Evolutionary conservation across 2,113 vertebrate genomes (phyloP).

Genomic region (Corythornis vintsioides): DNA sequence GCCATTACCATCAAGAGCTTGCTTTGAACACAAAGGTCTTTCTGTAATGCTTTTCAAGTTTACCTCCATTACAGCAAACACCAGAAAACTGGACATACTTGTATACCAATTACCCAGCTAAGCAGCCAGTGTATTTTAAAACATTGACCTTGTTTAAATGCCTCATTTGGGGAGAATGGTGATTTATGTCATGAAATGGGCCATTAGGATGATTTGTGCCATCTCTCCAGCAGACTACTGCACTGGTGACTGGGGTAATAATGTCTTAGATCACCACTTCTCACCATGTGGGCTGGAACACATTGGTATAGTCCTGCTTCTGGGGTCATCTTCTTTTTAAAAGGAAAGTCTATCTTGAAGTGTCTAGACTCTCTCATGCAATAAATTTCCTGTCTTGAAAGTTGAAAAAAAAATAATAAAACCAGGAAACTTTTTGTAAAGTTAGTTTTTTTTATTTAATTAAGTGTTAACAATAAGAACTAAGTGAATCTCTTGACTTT

Average conservation of each 20-base stretch:
- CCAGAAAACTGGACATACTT: neutral
- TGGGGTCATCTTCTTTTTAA: neutral
- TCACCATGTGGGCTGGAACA: neutral
- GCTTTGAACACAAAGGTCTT: neutral
- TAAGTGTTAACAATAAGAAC: neutral
- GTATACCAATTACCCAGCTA: neutral
- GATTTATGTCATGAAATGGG: neutral
- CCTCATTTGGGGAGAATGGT: neutral
- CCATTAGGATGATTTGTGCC: neutral
- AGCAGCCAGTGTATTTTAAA: neutral
- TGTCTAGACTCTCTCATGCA: neutral
- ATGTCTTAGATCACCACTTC: neutral
- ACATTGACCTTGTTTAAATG: neutral
- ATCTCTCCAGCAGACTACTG: neutral
- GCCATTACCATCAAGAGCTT: neutral
- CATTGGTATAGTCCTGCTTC: neutral
- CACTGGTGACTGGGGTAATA: neutral
- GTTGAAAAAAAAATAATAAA: neutral
- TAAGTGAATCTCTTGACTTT: neutral
- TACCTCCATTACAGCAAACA: neutral
- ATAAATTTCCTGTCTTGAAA: neutral
- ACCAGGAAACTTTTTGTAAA: neutral
- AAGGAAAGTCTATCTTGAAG: neutral
- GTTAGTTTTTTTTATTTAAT: neutral
- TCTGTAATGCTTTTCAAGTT: neutral